Base-by-base conservation (phyloP, 2,888 invertebrate species). In the Sceliomorpha sp. region DNA sequence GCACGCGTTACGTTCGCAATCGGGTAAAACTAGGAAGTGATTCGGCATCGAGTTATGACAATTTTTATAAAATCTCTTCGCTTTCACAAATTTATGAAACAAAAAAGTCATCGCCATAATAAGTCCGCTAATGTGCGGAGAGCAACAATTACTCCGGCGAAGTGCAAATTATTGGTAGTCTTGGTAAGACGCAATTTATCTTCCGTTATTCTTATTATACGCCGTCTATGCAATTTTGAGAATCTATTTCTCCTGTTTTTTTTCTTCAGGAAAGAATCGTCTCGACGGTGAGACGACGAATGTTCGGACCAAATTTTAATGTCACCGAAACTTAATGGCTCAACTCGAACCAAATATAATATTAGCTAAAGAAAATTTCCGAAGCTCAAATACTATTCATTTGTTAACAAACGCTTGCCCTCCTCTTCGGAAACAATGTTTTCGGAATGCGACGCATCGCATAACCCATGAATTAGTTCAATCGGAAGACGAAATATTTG, bases 191-290 rank as follows among this genome's bases (percentile, higher is more conserved):
- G 27, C 36, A 67, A 32, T 59, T 59, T 44, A 47, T 67, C 59
- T 60, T 68, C 60, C 67, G 60, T 68, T 60, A 68, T 68, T 68
- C 60, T 60, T 68, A 55, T 53, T 47, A 58, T 32, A 51, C 40
- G 39, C 12, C 12, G 26, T 32, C 48, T 4, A 20, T 20, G 20
- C 2, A 20, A 4, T 20, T 20, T 20, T 4, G 20, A 20, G 20
- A 20, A 20, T 20, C 3, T 20, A 20, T 4, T 20, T 20, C 20
- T 20, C 5, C 20, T 5, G 2, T 20, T 5, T 20, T 20, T 20
- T 20, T 20, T 20, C 20, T 20, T n/a, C n/a, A n/a, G n/a, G n/a
- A n/a, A n/a, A n/a, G n/a, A n/a, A n/a, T n/a, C n/a, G n/a, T n/a
- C n/a, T n/a, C n/a, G n/a, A n/a, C n/a, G n/a, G n/a, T n/a, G n/a